These are phyloP conservation scores for Arctia plantaginis DNA, from an alignment of 2,888 invertebrate genomes.

Conservation along the genomic window DNA sequence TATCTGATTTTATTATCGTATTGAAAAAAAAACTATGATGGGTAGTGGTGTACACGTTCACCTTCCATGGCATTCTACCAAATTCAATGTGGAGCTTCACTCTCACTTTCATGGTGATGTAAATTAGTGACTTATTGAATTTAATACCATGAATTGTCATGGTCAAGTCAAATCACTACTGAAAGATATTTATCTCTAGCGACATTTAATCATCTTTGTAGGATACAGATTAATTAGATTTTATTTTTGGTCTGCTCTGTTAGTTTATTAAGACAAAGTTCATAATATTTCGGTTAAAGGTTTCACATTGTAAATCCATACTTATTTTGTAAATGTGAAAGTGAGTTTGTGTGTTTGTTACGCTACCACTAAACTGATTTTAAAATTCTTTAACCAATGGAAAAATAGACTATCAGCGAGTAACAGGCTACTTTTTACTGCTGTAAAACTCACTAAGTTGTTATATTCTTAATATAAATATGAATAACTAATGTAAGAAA, in stretches of 20 bases:
- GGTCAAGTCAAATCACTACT: no score
- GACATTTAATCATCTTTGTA: neutral
- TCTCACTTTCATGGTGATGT: neutral
- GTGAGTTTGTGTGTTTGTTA: no score
- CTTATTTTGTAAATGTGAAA: no score
- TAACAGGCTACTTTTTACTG: no score
- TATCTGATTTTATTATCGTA: constrained; percentile 43
- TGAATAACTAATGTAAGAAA: no score
- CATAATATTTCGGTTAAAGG: neutral
- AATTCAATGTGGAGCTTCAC: neutral
- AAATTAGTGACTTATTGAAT: neutral
- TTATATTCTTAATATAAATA: no score
- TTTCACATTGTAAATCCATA: neutral
- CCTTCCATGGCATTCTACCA: neutral
- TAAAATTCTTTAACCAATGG: no score
- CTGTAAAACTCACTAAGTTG: no score
- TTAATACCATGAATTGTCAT: no score
- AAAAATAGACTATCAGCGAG: no score
- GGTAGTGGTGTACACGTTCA: neutral
- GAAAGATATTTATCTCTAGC: no score
- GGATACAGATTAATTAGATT: neutral
- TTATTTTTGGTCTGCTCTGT: neutral
- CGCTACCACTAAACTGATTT: no score
- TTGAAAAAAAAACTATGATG: constrained; percentile 32
- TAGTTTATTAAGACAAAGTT: neutral